phyloP scores from a whole-genome alignment of 2,888 invertebrate genomes.

The Lepetodrilus schrolli region DNA sequence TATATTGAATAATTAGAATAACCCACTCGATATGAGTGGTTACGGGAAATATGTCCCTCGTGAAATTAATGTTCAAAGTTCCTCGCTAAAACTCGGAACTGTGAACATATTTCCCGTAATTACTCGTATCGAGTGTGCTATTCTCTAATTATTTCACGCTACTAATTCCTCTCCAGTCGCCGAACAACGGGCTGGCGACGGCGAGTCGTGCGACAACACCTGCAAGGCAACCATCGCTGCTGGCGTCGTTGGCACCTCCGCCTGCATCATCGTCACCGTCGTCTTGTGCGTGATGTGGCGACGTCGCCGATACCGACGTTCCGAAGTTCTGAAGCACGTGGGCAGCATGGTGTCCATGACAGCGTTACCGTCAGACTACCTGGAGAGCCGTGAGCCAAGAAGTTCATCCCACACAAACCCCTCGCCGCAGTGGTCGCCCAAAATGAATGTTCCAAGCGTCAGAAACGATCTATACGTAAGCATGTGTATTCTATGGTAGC shows the following conservation, averaged over 20 bases:
- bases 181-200: background rate
- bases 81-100: too few relatives aligned
- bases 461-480: background rate
- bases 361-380: slow-evolving; percentile 73
- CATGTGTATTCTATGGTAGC: background rate
- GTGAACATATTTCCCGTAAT: too few relatives aligned
- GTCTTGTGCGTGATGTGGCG: slow-evolving; percentile 38
- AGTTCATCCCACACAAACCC: slow-evolving; percentile 45
- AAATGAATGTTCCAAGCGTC: background rate
- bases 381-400: slow-evolving; percentile 62
- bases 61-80: too few relatives aligned
- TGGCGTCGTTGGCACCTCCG: slow-evolving; percentile 45
- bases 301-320: slow-evolving; percentile 47
- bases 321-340: slow-evolving; percentile 62
- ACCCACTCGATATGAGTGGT: too few relatives aligned
- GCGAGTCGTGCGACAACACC: slow-evolving; percentile 7
- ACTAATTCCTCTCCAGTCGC: background rate
- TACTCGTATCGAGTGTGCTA: too few relatives aligned
- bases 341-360: slow-evolving; percentile 70
- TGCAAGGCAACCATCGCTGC: slow-evolving; percentile 37
- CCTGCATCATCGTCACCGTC: slow-evolving; percentile 44
- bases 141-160: too few relatives aligned
- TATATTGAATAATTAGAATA: too few relatives aligned
- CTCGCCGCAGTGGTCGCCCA: slow-evolving; percentile 37
- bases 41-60: too few relatives aligned